Conservation (phyloP, 2,797 vertebrate species). For the Ispidina lecontei region DNA sequence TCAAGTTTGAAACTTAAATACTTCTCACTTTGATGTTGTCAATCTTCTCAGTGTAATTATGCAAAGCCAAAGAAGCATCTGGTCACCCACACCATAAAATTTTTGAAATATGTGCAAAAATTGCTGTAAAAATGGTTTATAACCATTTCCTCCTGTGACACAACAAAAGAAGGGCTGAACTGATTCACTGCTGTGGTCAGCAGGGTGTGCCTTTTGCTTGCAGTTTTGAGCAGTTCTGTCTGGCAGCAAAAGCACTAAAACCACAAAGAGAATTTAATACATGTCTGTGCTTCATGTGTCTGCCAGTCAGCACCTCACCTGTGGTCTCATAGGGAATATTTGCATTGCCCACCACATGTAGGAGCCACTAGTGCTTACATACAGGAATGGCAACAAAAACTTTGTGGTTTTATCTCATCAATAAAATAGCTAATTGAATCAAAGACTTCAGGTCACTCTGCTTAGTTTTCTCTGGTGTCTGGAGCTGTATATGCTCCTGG, state of each 20-base stretch:
- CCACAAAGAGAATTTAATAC: background rate
- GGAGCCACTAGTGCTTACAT: background rate
- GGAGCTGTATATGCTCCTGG: background rate
- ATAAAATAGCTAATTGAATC: background rate
- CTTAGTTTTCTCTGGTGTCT: background rate
- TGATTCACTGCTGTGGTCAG: background rate
- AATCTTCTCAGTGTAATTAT: background rate
- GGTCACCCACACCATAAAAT: fast-evolving
- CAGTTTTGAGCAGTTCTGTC: background rate
- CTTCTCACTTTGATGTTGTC: background rate
- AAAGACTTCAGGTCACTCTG: background rate
- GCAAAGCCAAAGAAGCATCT: background rate
- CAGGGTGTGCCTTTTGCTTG: background rate
- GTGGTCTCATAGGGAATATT: background rate
- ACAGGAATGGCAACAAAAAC: background rate
- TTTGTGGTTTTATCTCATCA: background rate
- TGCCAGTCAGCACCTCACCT: background rate
- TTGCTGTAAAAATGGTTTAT: background rate
- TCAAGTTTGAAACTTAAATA: background rate
- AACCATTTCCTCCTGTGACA: background rate
- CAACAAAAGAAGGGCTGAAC: background rate
- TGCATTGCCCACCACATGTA: background rate
- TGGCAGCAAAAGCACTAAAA: background rate
- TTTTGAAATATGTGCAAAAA: background rate
- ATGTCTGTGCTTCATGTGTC: background rate